Evolutionary conservation across 53 echinoderm and acorn worm genomes (phyloP).

Genomic region (Glandiceps talaboti): DNA sequence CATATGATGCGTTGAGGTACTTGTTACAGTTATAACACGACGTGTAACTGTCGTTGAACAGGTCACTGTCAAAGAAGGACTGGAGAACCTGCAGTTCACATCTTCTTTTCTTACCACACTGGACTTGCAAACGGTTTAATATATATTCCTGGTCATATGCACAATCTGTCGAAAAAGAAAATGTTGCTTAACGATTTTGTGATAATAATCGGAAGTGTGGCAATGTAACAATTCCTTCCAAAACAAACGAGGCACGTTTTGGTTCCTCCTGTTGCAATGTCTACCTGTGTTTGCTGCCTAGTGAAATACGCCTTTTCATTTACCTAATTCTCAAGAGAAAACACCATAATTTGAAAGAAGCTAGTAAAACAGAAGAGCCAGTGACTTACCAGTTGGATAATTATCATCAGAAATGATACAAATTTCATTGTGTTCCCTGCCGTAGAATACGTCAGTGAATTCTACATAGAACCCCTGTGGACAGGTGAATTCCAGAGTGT

Average conservation of each 20-base stretch:
- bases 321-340: no score
- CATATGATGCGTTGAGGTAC: conserved; percentile 44
- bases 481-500: conserved; percentile 27
- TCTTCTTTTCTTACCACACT: conserved; percentile 70
- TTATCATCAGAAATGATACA: conserved; percentile 73
- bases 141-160: conserved; percentile 55
- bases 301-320: no score
- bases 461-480: conserved; percentile 63
- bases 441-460: conserved; percentile 46
- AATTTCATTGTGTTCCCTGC: conserved; percentile 53
- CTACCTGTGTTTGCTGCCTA: no score
- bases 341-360: no score
- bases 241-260: no score
- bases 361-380: no score
- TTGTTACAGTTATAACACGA: conserved; percentile 50
- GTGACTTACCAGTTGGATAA: conserved; percentile 59
- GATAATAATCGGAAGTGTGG: no score
- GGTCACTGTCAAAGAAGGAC: conserved; percentile 36
- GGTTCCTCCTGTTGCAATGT: no score
- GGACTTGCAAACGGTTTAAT: conserved; percentile 39
- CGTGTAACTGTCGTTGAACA: conserved; percentile 30
- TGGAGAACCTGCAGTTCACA: conserved; percentile 51
- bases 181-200: no score
- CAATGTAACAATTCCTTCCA: no score
- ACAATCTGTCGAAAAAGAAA: conserved; percentile 30